These are phyloP conservation scores for Peribatodes rhomboidaria DNA, from an alignment of 2,888 invertebrate species.

Conservation along the genomic window DNA sequence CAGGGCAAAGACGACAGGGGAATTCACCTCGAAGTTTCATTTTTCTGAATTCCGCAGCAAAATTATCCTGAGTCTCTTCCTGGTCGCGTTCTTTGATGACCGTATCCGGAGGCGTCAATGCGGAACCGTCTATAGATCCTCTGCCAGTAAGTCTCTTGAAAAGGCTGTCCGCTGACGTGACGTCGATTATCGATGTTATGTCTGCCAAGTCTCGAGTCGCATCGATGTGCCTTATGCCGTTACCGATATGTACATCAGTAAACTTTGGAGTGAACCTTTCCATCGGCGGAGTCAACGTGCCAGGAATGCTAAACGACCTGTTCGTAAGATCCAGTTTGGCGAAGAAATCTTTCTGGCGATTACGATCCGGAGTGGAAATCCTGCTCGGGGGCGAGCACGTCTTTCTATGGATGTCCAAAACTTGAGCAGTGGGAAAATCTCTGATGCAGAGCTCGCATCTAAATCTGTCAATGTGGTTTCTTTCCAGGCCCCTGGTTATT, in stretches of 20 bases:
- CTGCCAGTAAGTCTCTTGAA: slow-evolving; percentile 87
- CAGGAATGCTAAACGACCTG: slow-evolving; percentile 86
- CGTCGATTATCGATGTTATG: slow-evolving; percentile 93
- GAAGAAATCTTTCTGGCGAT: slow-evolving; percentile 92
- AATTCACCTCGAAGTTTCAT: slow-evolving; percentile 96
- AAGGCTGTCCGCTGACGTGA: slow-evolving; percentile 90
- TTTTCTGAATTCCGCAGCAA: slow-evolving; percentile 94
- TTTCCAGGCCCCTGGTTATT: slow-evolving; percentile 91
- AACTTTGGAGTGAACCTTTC: slow-evolving; percentile 77
- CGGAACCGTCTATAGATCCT: slow-evolving; percentile 75
- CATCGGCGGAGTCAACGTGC: slow-evolving; percentile 78
- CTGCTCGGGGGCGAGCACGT: slow-evolving; percentile 73
- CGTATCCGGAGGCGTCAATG: slow-evolving; percentile 79
- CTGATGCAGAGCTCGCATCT: slow-evolving; percentile 90
- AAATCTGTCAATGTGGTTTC: slow-evolving; percentile 83
- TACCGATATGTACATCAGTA: slow-evolving; percentile 73
- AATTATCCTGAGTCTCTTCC: slow-evolving; percentile 93
- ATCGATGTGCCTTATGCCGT: slow-evolving; percentile 82
- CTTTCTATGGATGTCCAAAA: slow-evolving; percentile 89
- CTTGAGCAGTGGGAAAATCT: slow-evolving; percentile 90
- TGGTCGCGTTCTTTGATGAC: slow-evolving; percentile 75
- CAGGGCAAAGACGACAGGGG: slow-evolving; percentile 95
- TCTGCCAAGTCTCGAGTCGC: slow-evolving; percentile 93
- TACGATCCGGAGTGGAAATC: slow-evolving; percentile 84
- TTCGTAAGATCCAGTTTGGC: slow-evolving; percentile 92